Base-by-base conservation (phyloP, 1,140 invertebrate genomes). In the Trissolcus basalis region DNA sequence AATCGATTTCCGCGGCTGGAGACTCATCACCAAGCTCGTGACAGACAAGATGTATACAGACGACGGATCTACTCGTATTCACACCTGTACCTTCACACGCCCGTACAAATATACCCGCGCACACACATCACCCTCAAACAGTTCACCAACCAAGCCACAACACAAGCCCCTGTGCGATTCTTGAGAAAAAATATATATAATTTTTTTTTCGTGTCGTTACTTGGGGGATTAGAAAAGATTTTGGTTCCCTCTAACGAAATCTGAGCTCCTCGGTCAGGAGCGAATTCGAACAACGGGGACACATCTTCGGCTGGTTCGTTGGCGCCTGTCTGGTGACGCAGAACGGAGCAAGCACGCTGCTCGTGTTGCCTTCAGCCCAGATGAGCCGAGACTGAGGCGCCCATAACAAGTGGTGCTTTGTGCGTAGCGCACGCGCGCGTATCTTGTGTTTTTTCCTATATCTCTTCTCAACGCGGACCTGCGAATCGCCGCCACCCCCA, bases 381-480 rank as follows among this genome's bases (percentile, higher is more conserved):
- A 81, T 84, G 79, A 86, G 82, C 85, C 83, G 82, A 85, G 80
- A 86, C 85, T 86, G 83, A 86, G 78, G 76, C 78, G 56, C 74
- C 81, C 78, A 79, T 80, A 85, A 84, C 82, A 85, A 85, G 80
- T 79, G 64, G 60, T 78, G 69, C 59, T 50, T 63, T 70, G 71
- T 68, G 49, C 71, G 41, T 14, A 41, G 82, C 83, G 83, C 85
- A 82, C 61, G 83, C 85, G 56, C 85, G 39, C 19, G 43, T 27
- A 39, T 73, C 68, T 76, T 14, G 61, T 43, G 49, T 39, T 4
- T 64, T 44, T 69, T 43, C 61, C 51, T 44, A 39, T 70, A 60
- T 63, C 49, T 63, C 39, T 60, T 67, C 50, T 54, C 39, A 43
- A 5, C 56, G 43, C 54, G 48, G 50, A 72, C 54, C 50, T 19